A percentile compares a stretch with the other conserved stretches of the same genome.
These are phyloP conservation scores for Idris sp. DNA, from an alignment of 1,140 invertebrate genomes.

Conservation along the genomic window DNA sequence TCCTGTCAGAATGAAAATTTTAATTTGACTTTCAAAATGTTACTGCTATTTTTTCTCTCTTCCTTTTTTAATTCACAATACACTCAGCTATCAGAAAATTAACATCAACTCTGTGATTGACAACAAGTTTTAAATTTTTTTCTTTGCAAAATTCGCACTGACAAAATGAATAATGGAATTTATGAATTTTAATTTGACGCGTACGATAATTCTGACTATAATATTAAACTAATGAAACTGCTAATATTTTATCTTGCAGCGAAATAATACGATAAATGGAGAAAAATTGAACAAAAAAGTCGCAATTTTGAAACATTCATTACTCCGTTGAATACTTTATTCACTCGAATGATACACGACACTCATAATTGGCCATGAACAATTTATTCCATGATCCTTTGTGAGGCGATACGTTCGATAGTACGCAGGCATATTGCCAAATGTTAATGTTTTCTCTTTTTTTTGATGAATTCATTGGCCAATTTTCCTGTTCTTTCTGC, in stretches of 20 bases:
- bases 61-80: too few relatives aligned
- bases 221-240: slow-evolving; percentile 4
- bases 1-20: too few relatives aligned
- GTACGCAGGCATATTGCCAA: slow-evolving; percentile 40
- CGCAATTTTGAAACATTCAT: slow-evolving; percentile 18
- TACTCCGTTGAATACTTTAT: slow-evolving; percentile 8
- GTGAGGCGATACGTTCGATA: slow-evolving; percentile 4
- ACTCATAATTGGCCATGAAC: slow-evolving; percentile 26
- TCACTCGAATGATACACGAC: background rate
- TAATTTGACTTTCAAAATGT: too few relatives aligned
- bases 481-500: slow-evolving; percentile 29
- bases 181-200: background rate
- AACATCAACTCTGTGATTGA: too few relatives aligned
- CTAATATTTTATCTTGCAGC: slow-evolving; percentile 2
- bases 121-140: too few relatives aligned
- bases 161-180: too few relatives aligned
- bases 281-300: slow-evolving; percentile 12
- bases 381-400: slow-evolving; percentile 13
- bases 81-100: too few relatives aligned
- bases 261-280: background rate
- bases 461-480: slow-evolving; percentile 40
- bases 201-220: background rate
- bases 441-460: slow-evolving; percentile 48
- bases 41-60: background rate
- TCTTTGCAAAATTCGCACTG: too few relatives aligned